A percentile compares a stretch with the other conserved stretches of the same genome.
Evolutionary conservation across 2,797 vertebrate species (phyloP).

Genomic region (Anguilla anguilla): DNA sequence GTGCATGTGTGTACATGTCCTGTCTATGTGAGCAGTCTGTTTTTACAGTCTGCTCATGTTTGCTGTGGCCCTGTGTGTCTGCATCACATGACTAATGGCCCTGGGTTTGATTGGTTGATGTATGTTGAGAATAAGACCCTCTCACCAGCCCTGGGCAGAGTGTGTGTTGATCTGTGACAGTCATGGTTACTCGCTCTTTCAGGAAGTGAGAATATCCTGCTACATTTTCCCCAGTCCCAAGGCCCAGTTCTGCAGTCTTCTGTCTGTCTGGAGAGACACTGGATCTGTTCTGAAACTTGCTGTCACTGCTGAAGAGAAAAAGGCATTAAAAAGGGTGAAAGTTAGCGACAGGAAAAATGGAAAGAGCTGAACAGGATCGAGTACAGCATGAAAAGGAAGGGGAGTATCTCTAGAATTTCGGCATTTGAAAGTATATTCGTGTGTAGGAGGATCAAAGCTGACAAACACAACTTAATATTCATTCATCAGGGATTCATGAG

Average conservation of each 20-base stretch:
- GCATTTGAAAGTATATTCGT: background rate
- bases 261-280: background rate
- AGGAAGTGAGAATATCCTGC: constrained; percentile 1
- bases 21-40: background rate
- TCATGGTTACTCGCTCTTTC: background rate
- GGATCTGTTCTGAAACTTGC: background rate
- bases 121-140: background rate
- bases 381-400: background rate
- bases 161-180: background rate
- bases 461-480: background rate
- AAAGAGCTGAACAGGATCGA: background rate
- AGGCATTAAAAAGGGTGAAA: background rate
- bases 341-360: background rate
- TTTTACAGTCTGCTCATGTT: background rate
- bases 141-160: background rate
- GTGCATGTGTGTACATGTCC: background rate
- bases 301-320: background rate
- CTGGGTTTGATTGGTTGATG: background rate
- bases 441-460: background rate
- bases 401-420: background rate
- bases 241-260: background rate
- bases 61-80: background rate
- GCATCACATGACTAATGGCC: background rate
- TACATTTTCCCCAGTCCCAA: background rate
- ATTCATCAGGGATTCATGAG: background rate